phyloP scores from a whole-genome alignment of 2,113 vertebrate species.

The Dolichotis patagonum region DNA sequence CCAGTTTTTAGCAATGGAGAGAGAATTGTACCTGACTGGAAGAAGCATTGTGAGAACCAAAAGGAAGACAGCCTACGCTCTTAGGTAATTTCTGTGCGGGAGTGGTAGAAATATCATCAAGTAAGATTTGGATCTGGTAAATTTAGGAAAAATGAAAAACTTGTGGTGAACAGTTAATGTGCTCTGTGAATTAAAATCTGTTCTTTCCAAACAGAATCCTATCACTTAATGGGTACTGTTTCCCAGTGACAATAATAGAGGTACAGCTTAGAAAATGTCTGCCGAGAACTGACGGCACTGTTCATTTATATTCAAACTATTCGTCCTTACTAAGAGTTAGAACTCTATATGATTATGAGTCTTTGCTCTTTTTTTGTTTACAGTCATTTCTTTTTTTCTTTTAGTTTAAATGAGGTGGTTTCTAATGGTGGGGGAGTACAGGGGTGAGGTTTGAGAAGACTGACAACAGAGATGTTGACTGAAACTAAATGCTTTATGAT shows the following conservation, averaged over 20 bases:
- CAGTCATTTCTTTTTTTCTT: background rate
- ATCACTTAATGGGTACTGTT: background rate
- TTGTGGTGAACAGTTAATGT: background rate
- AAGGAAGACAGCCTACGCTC: background rate
- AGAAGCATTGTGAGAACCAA: background rate
- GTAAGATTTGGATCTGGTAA: slow-evolving; percentile 17
- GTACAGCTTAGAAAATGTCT: background rate
- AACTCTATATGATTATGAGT: background rate
- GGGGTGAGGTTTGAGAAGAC: background rate
- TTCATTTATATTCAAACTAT: slow-evolving; percentile 1
- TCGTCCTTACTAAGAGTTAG: slow-evolving; percentile 37
- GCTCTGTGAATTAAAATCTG: background rate
- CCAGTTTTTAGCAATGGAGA: background rate
- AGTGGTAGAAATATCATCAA: background rate
- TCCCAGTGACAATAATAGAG: background rate
- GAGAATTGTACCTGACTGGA: background rate
- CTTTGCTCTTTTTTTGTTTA: slow-evolving; percentile 35
- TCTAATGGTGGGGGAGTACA: background rate
- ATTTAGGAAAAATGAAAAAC: slow-evolving; percentile 30
- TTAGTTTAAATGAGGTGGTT: slow-evolving; percentile 49
- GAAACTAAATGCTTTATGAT: slow-evolving; percentile 56
- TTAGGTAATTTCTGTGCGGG: background rate
- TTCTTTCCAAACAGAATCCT: slow-evolving; percentile 38
- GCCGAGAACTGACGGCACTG: background rate
- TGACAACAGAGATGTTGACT: slow-evolving; percentile 55